Percentiles rank a stretch among this genome's conserved stretches.
These are phyloP conservation scores for Agrilus biguttatus DNA, from an alignment of 2,888 invertebrate species.

Conservation along the genomic window DNA sequence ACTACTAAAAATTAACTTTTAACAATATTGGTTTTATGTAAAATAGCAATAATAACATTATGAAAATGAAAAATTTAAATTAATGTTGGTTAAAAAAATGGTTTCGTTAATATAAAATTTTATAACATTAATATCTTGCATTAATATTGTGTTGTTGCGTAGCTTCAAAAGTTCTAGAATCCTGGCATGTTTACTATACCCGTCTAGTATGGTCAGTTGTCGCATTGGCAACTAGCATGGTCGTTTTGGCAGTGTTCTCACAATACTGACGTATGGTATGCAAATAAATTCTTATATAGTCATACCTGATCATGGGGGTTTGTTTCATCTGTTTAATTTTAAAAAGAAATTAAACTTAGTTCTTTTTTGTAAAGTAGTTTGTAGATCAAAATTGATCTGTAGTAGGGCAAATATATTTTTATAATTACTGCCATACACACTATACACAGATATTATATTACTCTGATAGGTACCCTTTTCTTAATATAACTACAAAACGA, in stretches of 20 bases:
- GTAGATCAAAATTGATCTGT: too few relatives aligned
- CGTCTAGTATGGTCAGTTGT: slow-evolving; percentile 31
- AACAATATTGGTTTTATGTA: not conserved
- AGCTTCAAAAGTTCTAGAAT: slow-evolving; percentile 23
- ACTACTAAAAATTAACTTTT: slow-evolving; percentile 6
- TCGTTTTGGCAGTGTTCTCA: slow-evolving; percentile 33
- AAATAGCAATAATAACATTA: slow-evolving; percentile 3
- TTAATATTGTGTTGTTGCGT: slow-evolving; percentile 22
- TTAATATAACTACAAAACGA: too few relatives aligned
- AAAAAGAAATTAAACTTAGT: too few relatives aligned
- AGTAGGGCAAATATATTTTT: too few relatives aligned
- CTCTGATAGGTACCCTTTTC: too few relatives aligned
- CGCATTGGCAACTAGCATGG: slow-evolving; percentile 34
- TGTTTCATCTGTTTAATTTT: too few relatives aligned
- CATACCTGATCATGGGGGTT: too few relatives aligned
- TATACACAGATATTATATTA: too few relatives aligned
- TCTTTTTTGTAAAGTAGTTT: too few relatives aligned
- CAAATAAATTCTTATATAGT: slow-evolving; percentile 7
- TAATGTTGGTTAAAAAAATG: slow-evolving; percentile 25
- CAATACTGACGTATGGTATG: slow-evolving; percentile 29
- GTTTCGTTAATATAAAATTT: slow-evolving; percentile 7
- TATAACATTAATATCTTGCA: slow-evolving; percentile 11
- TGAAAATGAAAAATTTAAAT: slow-evolving; percentile 12
- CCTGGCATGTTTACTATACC: slow-evolving; percentile 30
- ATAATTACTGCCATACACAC: too few relatives aligned